Percentiles rank a stretch among this genome's conserved stretches.
phyloP scores from a whole-genome alignment of 2,888 invertebrate genomes.

The Acrocera orbiculus region DNA sequence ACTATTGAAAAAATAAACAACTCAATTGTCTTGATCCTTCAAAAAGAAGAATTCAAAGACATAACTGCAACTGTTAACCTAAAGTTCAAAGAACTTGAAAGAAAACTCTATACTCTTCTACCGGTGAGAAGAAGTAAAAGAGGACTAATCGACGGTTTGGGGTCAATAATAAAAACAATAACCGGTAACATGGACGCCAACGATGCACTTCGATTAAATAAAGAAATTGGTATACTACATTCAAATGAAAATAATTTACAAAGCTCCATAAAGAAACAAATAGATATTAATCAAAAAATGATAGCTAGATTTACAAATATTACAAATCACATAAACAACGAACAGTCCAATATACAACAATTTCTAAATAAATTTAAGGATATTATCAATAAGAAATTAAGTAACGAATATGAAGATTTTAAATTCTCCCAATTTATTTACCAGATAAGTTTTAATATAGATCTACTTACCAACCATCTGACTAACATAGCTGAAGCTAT shows the following conservation, averaged over 20 bases:
- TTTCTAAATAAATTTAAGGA: no score
- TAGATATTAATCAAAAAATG: slow-evolving; percentile 5
- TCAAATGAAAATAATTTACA: slow-evolving; percentile 3
- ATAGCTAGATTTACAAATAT: slow-evolving; percentile 5
- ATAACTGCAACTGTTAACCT: slow-evolving; percentile 1
- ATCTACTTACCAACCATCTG: slow-evolving; percentile 4
- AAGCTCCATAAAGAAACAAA: background rate
- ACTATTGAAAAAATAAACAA: no score
- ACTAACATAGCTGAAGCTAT: slow-evolving; percentile 6
- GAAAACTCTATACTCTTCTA: slow-evolving; percentile 1
- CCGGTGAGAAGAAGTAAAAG: slow-evolving; percentile 3
- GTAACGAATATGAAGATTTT: slow-evolving; percentile 1
- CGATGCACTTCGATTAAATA: slow-evolving; percentile 4
- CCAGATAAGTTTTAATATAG: slow-evolving; percentile 5
- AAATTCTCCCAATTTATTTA: slow-evolving; percentile 1
- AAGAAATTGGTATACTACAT: slow-evolving; percentile 2
- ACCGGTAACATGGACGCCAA: slow-evolving; percentile 5
- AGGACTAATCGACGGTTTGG: slow-evolving; percentile 6
- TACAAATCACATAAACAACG: slow-evolving; percentile 3
- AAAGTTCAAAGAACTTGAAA: slow-evolving; percentile 3
- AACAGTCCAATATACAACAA: no score
- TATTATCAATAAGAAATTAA: no score
- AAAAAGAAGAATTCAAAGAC: no score
- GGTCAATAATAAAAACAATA: slow-evolving; percentile 6
- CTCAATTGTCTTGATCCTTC: no score